Evolutionary conservation across 2,888 invertebrate genomes (phyloP), one percentile per base, ranked within the genome.

Genomic region (Rhodophaea formosa): DNA sequence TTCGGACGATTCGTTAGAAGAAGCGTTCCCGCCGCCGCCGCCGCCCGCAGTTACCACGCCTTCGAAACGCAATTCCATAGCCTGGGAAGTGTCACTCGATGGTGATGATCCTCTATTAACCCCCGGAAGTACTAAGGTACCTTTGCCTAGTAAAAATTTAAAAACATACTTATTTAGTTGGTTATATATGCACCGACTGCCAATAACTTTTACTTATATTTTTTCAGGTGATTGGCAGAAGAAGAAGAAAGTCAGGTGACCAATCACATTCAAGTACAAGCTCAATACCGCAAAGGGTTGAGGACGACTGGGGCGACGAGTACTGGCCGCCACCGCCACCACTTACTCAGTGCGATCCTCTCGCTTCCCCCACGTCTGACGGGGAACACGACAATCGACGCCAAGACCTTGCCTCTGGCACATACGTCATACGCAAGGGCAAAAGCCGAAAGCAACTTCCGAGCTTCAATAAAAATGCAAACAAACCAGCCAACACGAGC

Each of bases 81-180:
- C 96, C 63, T 96, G 97, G 96, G 96, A 97, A 92, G 96, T 97
- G 64, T 95, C 96, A 63, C 92, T 97, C 71, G 94, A 95, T 78
- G 94, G 94, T 79, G 92, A 92, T 74, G 94, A 94, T 79, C 93
- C 94, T 59, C 90, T 95, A 46, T 92, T 94, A 62, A 94, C 94
- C 49, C 95, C 95, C 47, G 95, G 94, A 55, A 94, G 94, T 74
- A 94, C 94, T 63, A 94, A 94, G 86, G 94, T 94, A 23, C 23
- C 23, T 23, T 23, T 23, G 23, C 23, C 2, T 23, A 23, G 23
- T 23, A 3, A 23, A 23, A 77, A 52, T 6, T 54, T 47, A 15
- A 12, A 16, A 42, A 35, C 15, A 12, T 45, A 32, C 12, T 49
- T 17, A 10, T 55, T 8, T 53, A 23, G 30, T 32, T 32, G 52